Conservation (phyloP, 2,888 invertebrate genomes). For the Thymelicus acteon region DNA sequence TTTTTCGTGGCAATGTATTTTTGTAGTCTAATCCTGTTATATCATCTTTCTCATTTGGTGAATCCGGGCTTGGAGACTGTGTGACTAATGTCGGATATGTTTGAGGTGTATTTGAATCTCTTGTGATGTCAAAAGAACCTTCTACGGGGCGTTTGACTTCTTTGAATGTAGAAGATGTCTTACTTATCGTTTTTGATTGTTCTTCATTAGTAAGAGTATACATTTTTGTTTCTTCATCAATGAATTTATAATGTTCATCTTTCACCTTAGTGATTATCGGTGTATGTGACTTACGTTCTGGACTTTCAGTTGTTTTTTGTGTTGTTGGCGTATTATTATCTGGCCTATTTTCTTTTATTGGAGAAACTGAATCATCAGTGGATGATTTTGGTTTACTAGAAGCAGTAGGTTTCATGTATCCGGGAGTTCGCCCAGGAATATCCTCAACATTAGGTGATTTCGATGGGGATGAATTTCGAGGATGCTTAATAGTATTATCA, state of each 20-base stretch:
- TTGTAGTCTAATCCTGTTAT: neutral
- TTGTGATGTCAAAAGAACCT: neutral
- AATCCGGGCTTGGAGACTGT: conserved; percentile 35
- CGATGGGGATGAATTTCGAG: conserved; percentile 30
- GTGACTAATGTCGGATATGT: conserved; percentile 23
- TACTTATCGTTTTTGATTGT: conserved; percentile 32
- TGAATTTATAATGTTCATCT: conserved; percentile 69
- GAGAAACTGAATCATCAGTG: conserved; percentile 39
- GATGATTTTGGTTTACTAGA: conserved; percentile 49
- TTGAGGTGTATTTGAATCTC: conserved; percentile 1
- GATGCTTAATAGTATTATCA: conserved; percentile 26
- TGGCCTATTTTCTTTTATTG: conserved; percentile 15
- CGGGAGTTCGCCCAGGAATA: conserved; percentile 56
- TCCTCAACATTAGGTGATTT: conserved; percentile 29
- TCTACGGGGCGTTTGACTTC: conserved; percentile 1
- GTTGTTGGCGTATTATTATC: conserved; percentile 49
- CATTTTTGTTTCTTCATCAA: conserved; percentile 76
- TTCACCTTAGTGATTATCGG: conserved; percentile 48
- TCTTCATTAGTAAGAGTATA: conserved; percentile 55
- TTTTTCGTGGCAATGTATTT: conserved; percentile 10
- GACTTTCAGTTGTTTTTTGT: conserved; percentile 45
- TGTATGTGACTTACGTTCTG: conserved; percentile 48
- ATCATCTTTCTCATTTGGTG: conserved; percentile 22
- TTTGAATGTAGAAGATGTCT: neutral
- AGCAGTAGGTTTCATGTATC: conserved; percentile 64